Evolutionary conservation across 2,888 invertebrate species (phyloP), one percentile per base, ranked within the genome.

Genomic region (Leucophenga montana): DNA sequence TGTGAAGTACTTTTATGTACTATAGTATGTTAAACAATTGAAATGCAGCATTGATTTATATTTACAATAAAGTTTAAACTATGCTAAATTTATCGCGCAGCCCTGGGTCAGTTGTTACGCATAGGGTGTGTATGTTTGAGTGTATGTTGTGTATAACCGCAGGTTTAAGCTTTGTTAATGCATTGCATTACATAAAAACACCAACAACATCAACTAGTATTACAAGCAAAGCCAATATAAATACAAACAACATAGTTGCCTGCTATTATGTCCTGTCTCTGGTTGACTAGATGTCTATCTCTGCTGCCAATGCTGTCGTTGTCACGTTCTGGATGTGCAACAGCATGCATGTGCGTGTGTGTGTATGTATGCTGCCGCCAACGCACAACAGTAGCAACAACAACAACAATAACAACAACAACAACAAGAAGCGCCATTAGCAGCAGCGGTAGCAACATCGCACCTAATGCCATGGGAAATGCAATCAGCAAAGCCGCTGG

Each of bases 401-500:
- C n/a, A n/a, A n/a, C n/a, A n/a, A n/a, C n/a, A n/a, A n/a, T n/a
- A n/a, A n/a, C n/a, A n/a, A n/a, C n/a, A n/a, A n/a, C n/a, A n/a
- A n/a, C n/a, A n/a, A n/a, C n/a, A n/a, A n/a, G n/a, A n/a, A n/a
- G 22, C 14, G 56, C 18, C 13, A 4, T 22, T 2, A 18, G 16
- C 22, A 9, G 22, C 11, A 20, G 56, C 27, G 56, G 20, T 31
- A 68, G 71, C 73, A 73, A 74, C 72, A 75, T 39, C 9, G 39
- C 39, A 39, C 39, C 39, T 39, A 39, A 39, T 39, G 39, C 11
- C 39, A 39, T 39, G 39, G 39, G 73, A 72, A 77, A 73, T 77
- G 78, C 77, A 82, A 82, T 82, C 77, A 69, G 67, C 65, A 72
- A 69, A 56, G 56, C 33, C 67, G 68, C 39, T 39, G 39, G 39